Conservation (phyloP, 2,113 vertebrate genomes). For the Choloepus hoffmanni region DNA sequence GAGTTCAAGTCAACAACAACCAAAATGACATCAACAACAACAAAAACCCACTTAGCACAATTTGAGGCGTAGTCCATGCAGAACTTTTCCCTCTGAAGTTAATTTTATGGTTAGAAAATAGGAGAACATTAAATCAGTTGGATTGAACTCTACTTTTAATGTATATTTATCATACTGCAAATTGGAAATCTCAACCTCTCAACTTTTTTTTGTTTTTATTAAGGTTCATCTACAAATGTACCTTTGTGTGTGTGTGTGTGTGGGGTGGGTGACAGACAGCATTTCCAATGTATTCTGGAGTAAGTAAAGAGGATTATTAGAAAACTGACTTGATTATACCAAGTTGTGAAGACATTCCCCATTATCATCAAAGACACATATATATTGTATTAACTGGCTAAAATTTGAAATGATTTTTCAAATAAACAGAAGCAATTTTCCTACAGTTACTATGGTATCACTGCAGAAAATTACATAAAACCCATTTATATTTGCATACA, state of each 20-base stretch:
- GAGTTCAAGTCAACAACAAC: neutral
- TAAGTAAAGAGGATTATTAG: neutral
- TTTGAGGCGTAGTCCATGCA: constrained; percentile 8
- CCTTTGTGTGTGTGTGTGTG: neutral
- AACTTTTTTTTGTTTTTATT: constrained; percentile 53
- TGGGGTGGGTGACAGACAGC: neutral
- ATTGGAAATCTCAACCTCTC: constrained; percentile 70
- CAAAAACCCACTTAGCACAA: neutral
- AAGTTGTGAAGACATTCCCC: neutral
- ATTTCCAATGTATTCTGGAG: neutral
- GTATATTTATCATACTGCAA: constrained; percentile 61
- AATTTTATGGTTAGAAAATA: constrained; percentile 47
- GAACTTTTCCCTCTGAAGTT: neutral
- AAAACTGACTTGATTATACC: neutral
- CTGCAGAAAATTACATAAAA: constrained; percentile 19
- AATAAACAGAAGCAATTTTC: constrained; percentile 5
- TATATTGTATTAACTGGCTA: neutral
- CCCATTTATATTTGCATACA: neutral
- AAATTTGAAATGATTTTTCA: constrained; percentile 23
- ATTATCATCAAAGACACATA: neutral
- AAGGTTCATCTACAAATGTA: constrained; percentile 40
- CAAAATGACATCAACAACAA: neutral
- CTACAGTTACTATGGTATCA: neutral
- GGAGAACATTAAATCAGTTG: constrained; percentile 54
- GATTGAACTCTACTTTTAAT: constrained; percentile 36